Percentiles rank a stretch among this genome's conserved stretches.
These are phyloP conservation scores for Camelus dromedarius DNA, from an alignment of 2,113 vertebrate genomes.

Conservation along the genomic window DNA sequence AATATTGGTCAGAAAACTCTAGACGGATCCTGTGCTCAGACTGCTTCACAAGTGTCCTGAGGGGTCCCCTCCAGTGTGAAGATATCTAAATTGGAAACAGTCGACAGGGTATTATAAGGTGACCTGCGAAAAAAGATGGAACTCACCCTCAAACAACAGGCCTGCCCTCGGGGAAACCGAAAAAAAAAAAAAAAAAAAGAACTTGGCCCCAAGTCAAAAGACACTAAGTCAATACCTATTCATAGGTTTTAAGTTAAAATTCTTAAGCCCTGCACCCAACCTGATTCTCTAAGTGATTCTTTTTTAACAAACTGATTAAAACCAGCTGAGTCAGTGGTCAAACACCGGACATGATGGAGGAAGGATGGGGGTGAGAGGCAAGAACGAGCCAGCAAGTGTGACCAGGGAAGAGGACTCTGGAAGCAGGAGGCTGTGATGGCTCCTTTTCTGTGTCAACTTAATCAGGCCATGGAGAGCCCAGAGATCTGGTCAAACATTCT, in stretches of 20 bases:
- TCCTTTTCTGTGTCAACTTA: accelerated
- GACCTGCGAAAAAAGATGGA: neutral
- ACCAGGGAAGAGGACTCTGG: neutral
- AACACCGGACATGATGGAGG: accelerated
- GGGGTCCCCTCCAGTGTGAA: neutral
- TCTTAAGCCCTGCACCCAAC: neutral
- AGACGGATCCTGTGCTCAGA: neutral
- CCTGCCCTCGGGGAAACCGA: neutral
- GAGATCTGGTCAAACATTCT: too few relatives aligned
- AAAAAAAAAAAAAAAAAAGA: neutral
- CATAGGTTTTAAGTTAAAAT: neutral
- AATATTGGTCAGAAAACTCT: neutral
- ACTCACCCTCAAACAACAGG: neutral
- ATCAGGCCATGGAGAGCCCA: accelerated
- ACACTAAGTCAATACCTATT: neutral
- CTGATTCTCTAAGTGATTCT: neutral
- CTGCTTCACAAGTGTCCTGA: neutral
- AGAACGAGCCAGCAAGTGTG: accelerated
- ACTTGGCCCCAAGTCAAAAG: neutral
- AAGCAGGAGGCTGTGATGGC: accelerated
- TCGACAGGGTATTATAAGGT: neutral
- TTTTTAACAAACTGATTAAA: neutral
- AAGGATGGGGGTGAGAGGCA: too few relatives aligned
- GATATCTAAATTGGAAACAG: neutral
- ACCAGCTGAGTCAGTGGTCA: neutral